These are phyloP conservation scores for Bradypodion pumilum DNA, from an alignment of 2,797 vertebrate genomes.

Conservation along the genomic window DNA sequence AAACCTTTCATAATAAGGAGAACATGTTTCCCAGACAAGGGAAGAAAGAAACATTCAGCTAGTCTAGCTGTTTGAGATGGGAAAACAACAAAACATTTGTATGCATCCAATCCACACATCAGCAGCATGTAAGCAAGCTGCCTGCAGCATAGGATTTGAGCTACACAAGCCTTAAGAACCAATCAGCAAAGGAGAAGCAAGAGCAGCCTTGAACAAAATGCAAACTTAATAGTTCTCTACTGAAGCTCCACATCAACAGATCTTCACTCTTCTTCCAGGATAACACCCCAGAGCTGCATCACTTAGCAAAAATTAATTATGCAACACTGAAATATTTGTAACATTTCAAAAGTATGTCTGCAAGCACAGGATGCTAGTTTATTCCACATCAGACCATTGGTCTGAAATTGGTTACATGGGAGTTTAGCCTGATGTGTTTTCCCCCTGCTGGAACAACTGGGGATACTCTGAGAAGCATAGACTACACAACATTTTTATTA, in stretches of 20 bases:
- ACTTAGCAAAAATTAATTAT: not conserved
- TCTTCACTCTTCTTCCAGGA: not conserved
- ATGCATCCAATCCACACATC: constrained; percentile 50
- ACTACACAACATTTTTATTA: no score
- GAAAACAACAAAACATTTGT: constrained; percentile 73
- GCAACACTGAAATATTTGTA: not conserved
- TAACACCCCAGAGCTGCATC: not conserved
- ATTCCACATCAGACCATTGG: not conserved
- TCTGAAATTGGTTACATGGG: no score
- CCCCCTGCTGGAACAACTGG: no score
- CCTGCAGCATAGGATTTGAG: constrained; percentile 30
- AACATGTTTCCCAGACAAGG: constrained; percentile 76
- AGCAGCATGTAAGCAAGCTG: constrained; percentile 45
- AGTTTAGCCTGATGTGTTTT: no score
- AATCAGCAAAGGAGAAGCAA: constrained; percentile 46
- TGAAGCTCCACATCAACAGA: not conserved
- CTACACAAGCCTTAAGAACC: constrained; percentile 38
- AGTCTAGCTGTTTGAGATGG: constrained; percentile 67
- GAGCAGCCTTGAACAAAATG: constrained; percentile 41
- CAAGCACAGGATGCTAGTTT: not conserved
- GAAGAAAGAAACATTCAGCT: constrained; percentile 74
- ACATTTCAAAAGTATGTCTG: not conserved
- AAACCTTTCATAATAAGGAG: constrained; percentile 75
- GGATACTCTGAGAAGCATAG: no score
- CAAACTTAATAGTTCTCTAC: constrained; percentile 21